Evolutionary conservation across 2,888 invertebrate genomes (phyloP), one percentile per base, ranked within the genome.

Genomic region (Tolmerus cingulatus): DNA sequence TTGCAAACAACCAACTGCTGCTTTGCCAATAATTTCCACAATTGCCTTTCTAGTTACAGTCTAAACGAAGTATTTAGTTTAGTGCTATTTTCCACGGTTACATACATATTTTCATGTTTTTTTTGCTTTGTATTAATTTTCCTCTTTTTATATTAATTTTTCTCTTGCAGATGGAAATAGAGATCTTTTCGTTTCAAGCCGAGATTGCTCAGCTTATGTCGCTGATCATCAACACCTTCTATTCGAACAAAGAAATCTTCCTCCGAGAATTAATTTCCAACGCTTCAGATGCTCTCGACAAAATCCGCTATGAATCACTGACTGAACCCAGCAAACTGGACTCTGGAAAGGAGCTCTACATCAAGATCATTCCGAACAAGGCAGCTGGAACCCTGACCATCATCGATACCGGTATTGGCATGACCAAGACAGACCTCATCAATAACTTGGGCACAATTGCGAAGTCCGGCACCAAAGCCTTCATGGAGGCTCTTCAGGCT

Each of bases 141-240:
- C 12, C 23, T 89, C 88, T 92, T 93, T n/a, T n/a, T n/a, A n/a
- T 51, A 66, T 4, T 27, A 9, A 40, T 27, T 27, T 66, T 19
- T 8, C 23, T 89, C 88, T 92, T 93, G 9, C 91, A 96, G 95
- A 97, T 97, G 90, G 97, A 97, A 91, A 96, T 96, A 89, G 99
- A 99, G 94, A 99, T 99, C 93, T 99, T 99, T 94, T 99, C 99
- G 93, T 99, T 99, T 94, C 99, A 99, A 95, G 99, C 99, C 92
- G 99, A 99, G 94, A 99, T 99, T 93, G 99, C 99, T 92, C 98
- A 98, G 95, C 95, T 99, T 93, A 99, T 99, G 99, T 98, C 98
- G 90, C 94, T 99, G 93, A 99, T 99, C 95, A 99, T 99, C 96
- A 99, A 99, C 95, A 99, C 99, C 87, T 99, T 99, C 94, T 99